A percentile compares a stretch with the other conserved stretches of the same genome.
These are phyloP conservation scores for Narcine bancroftii DNA, from an alignment of 2,113 vertebrate species.

Conservation along the genomic window DNA sequence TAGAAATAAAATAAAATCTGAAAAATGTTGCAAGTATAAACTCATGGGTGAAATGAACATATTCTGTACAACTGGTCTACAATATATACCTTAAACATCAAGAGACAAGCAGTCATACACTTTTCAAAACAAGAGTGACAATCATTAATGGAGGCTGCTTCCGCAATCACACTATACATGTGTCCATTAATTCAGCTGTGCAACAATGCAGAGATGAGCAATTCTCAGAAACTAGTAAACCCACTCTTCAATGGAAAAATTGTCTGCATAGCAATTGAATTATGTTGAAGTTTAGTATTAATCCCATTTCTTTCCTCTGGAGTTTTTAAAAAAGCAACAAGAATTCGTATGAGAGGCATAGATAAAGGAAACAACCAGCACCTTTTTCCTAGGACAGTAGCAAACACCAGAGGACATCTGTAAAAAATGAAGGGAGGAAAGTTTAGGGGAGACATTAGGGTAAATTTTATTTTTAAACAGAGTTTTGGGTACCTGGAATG, in stretches of 20 bases:
- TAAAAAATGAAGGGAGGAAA: too few relatives aligned
- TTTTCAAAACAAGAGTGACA: background rate
- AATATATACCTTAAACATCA: background rate
- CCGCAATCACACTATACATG: background rate
- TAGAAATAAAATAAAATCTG: background rate
- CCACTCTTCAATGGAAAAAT: background rate
- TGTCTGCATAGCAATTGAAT: background rate
- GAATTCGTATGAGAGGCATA: too few relatives aligned
- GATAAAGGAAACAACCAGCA: too few relatives aligned
- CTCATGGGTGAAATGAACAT: background rate
- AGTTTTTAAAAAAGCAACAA: background rate
- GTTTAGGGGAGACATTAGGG: too few relatives aligned
- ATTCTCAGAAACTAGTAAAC: background rate
- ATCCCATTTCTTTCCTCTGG: background rate
- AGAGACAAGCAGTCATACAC: background rate
- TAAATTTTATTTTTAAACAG: too few relatives aligned
- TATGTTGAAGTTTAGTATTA: background rate
- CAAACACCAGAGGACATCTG: too few relatives aligned
- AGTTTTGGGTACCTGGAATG: too few relatives aligned
- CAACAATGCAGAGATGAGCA: background rate
- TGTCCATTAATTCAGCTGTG: background rate
- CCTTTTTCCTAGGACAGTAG: too few relatives aligned
- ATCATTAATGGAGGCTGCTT: background rate
- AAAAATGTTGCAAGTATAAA: background rate
- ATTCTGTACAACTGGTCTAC: background rate